phyloP scores from a whole-genome alignment of 2,113 vertebrate genomes.

The Oncorhynchus masou region DNA sequence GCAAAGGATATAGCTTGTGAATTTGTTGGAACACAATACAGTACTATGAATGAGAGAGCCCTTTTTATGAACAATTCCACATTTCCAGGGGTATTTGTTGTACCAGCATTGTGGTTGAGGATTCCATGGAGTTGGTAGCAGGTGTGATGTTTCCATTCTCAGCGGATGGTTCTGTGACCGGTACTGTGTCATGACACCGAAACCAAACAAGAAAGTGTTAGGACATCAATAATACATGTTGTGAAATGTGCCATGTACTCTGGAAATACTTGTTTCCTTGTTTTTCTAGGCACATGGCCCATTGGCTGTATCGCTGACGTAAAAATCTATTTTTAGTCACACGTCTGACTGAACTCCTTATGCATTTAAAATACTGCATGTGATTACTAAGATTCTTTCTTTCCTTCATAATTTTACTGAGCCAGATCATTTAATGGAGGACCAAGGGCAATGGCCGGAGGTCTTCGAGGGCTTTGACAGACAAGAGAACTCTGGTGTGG shows the following conservation, averaged over 20 bases:
- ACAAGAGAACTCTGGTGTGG: neutral
- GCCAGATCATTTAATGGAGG: constrained; percentile 65
- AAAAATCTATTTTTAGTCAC: constrained; percentile 10
- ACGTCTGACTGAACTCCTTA: neutral
- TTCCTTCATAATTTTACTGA: neutral
- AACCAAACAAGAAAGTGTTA: neutral
- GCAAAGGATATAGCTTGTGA: no score
- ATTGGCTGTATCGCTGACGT: neutral
- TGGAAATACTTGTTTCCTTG: constrained; percentile 37
- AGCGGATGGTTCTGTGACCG: no score
- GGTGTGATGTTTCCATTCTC: no score
- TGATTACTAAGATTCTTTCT: neutral
- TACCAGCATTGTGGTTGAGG: no score
- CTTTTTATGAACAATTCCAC: no score
- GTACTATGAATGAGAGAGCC: no score
- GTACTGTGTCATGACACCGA: neutral
- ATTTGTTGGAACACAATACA: no score
- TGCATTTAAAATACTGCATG: neutral
- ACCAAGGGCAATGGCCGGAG: constrained; percentile 61
- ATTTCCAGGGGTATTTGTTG: no score
- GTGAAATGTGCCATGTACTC: constrained; percentile 1
- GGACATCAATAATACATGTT: neutral
- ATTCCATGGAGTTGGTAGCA: neutral
- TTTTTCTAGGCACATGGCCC: constrained; percentile 12
- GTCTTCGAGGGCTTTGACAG: constrained; percentile 45